A percentile compares a stretch with the other conserved stretches of the same genome.
These are phyloP conservation scores for Latheticus oryzae DNA, from an alignment of 2,888 invertebrate genomes.

Conservation along the genomic window DNA sequence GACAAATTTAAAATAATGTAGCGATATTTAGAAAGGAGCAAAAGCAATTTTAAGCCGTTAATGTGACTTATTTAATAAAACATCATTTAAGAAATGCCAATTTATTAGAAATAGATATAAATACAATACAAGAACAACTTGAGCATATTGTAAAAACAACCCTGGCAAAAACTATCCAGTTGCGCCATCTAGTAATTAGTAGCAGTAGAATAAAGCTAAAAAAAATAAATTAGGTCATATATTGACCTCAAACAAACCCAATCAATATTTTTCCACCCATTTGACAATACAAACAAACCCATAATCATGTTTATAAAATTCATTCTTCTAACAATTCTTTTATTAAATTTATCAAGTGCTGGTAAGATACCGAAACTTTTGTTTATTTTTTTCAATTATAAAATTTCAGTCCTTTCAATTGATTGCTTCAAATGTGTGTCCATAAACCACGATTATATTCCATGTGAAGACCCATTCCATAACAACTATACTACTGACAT, in stretches of 20 bases:
- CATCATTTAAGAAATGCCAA: too few relatives aligned
- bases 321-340: neutral
- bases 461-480: conserved; percentile 96
- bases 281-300: neutral
- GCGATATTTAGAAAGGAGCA: too few relatives aligned
- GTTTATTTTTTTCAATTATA: neutral
- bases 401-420: conserved; percentile 67
- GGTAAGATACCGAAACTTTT: neutral
- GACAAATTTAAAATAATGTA: too few relatives aligned
- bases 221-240: conserved; percentile 7
- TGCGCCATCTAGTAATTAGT: too few relatives aligned
- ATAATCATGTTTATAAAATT: neutral
- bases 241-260: conserved; percentile 7
- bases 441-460: conserved; percentile 84
- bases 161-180: too few relatives aligned
- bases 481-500: conserved; percentile 88
- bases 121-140: too few relatives aligned
- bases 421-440: conserved; percentile 99
- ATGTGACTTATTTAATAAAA: too few relatives aligned
- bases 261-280: conserved; percentile 13
- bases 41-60: too few relatives aligned
- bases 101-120: too few relatives aligned
- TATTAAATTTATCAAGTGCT: neutral
- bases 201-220: neutral
- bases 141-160: too few relatives aligned